Conservation (phyloP, 37 sponge, comb jelly and placozoan species). For the Diacarnus erythraeanus region DNA sequence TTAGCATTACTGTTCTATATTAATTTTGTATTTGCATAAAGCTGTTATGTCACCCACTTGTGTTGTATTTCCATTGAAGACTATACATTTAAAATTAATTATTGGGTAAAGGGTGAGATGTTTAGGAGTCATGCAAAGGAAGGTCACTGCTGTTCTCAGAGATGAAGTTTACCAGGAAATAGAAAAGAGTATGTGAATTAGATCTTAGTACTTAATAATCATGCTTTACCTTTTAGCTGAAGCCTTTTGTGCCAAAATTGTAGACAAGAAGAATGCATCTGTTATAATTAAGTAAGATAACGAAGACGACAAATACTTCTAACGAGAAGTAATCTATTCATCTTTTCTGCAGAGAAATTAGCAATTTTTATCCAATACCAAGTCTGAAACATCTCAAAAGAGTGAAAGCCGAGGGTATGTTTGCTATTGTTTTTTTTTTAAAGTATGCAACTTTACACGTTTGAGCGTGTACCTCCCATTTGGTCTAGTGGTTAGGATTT, state of each 20-base stretch:
- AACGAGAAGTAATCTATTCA: not conserved
- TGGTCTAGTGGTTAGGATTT: slow-evolving; percentile 92
- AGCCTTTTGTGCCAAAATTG: slow-evolving; percentile 33
- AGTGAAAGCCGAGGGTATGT: slow-evolving; percentile 41
- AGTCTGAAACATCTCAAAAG: slow-evolving; percentile 46
- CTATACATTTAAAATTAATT: too few species aligned
- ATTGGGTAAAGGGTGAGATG: not conserved
- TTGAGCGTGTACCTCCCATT: slow-evolving; percentile 46
- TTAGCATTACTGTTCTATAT: slow-evolving; percentile 1
- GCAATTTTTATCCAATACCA: slow-evolving; percentile 13
- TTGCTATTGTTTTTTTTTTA: not conserved
- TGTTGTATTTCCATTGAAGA: too few species aligned
- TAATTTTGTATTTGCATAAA: too few species aligned
- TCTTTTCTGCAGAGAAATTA: slow-evolving; percentile 31
- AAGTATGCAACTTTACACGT: not conserved
- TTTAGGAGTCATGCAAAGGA: too few species aligned
- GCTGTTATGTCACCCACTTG: too few species aligned
- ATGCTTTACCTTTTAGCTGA: slow-evolving; percentile 19
- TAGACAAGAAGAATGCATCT: slow-evolving; percentile 43
- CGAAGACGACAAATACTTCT: too few species aligned
- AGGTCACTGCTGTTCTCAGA: slow-evolving; percentile 23
- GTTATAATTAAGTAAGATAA: slow-evolving; percentile 26
- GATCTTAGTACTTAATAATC: not conserved
- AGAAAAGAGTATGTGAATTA: slow-evolving; percentile 15
- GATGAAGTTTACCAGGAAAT: slow-evolving; percentile 46